These are phyloP conservation scores for Patiria pectinifera DNA, from an alignment of 53 echinoderm and acorn worm genomes.

Conservation along the genomic window DNA sequence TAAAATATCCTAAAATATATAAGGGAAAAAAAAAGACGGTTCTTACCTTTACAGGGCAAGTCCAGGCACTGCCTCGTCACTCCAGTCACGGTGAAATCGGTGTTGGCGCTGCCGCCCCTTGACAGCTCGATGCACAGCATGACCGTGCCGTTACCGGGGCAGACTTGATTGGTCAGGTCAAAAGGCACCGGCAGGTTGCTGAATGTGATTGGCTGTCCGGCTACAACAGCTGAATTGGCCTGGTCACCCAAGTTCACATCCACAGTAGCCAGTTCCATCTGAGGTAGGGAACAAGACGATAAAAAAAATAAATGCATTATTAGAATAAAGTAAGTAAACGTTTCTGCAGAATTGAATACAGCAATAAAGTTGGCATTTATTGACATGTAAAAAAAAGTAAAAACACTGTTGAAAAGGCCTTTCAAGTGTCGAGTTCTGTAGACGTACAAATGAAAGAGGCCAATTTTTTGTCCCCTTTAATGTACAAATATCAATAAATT, in stretches of 20 bases:
- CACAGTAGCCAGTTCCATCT: conserved; percentile 18
- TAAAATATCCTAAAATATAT: not conserved
- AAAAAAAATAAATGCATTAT: no score
- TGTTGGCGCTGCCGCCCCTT: conserved; percentile 1
- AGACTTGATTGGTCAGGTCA: conserved; percentile 41
- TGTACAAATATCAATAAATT: no score
- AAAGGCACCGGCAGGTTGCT: conserved; percentile 39
- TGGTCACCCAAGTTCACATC: conserved; percentile 34
- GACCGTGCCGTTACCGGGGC: conserved; percentile 38
- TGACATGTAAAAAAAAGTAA: no score
- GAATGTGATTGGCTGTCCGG: conserved; percentile 41
- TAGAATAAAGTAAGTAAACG: not conserved
- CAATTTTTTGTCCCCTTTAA: no score
- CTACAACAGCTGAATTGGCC: conserved; percentile 33
- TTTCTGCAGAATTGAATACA: not conserved
- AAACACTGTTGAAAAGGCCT: no score
- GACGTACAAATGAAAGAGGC: no score
- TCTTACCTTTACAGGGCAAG: conserved; percentile 25
- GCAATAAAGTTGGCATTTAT: no score
- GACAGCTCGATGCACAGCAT: conserved; percentile 50
- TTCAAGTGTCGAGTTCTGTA: no score
- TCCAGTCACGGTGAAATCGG: conserved; percentile 51
- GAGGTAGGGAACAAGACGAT: not conserved
- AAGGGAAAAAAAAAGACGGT: not conserved
- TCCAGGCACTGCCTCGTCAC: conserved; percentile 15